These are phyloP conservation scores for Eupithecia inturbata DNA, from an alignment of 2,888 invertebrate species.

Conservation along the genomic window DNA sequence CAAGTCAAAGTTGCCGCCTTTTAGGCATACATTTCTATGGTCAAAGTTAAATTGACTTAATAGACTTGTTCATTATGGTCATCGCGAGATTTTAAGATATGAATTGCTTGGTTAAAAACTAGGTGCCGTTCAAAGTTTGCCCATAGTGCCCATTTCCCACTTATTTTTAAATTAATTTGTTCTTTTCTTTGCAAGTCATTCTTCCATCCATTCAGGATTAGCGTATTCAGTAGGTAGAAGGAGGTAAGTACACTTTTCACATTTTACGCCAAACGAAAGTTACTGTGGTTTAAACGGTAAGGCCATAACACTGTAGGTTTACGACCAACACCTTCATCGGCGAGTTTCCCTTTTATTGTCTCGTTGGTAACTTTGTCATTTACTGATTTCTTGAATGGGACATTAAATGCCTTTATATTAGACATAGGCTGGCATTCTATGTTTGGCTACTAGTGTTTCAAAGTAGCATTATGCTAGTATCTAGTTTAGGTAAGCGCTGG, in stretches of 20 bases:
- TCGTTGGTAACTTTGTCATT: slow-evolving; percentile 28
- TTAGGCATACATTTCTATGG: background rate
- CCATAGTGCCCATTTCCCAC: background rate
- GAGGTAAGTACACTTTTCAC: slow-evolving; percentile 30
- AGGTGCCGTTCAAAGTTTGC: background rate
- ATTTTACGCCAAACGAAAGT: slow-evolving; percentile 43
- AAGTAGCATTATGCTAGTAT: background rate
- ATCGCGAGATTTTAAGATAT: background rate
- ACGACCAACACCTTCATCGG: slow-evolving; percentile 19
- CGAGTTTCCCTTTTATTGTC: slow-evolving; percentile 36
- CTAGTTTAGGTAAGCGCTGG: background rate
- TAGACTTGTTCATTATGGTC: background rate
- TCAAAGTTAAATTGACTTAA: background rate
- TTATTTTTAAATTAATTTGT: background rate
- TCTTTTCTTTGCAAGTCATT: background rate
- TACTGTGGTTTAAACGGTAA: slow-evolving; percentile 36
- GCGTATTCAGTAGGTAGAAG: slow-evolving; percentile 12
- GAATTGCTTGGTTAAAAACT: background rate
- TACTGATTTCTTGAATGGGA: slow-evolving; percentile 7
- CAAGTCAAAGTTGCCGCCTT: background rate
- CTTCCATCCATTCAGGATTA: background rate
- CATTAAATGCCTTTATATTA: slow-evolving; percentile 9
- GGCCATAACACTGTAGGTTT: slow-evolving; percentile 33
- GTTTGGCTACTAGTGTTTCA: slow-evolving; percentile 4
- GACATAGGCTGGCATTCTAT: background rate